These are phyloP conservation scores for Turritopsis rubra DNA, from an alignment of 30 jellyfish, hydroid and myxozoan genomes.

Conservation along the genomic window DNA sequence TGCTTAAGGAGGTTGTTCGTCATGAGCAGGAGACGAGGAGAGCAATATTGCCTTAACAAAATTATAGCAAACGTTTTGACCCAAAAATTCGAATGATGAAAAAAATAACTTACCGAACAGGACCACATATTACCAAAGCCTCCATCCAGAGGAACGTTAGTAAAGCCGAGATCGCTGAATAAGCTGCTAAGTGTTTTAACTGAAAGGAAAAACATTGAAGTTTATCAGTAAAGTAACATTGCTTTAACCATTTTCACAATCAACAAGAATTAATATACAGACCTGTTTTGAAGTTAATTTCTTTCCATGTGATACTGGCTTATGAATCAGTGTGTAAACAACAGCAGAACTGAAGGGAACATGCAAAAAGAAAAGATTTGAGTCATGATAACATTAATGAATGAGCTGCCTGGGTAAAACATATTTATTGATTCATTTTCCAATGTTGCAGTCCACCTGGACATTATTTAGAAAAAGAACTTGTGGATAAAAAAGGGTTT, in stretches of 20 bases:
- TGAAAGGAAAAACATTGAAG: constrained; percentile 19
- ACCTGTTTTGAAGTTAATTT: constrained; percentile 24
- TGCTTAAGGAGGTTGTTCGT: too few species aligned
- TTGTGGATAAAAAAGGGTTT: too few species aligned
- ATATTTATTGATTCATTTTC: too few species aligned
- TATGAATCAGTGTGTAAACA: constrained; percentile 31
- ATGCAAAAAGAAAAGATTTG: background rate
- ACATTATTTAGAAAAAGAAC: too few species aligned
- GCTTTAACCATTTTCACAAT: background rate
- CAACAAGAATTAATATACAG: background rate
- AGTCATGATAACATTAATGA: background rate
- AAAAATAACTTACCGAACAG: constrained; percentile 41
- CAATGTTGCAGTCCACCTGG: too few species aligned
- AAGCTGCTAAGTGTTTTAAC: constrained; percentile 47
- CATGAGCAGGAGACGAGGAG: too few species aligned
- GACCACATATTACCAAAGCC: constrained; percentile 71
- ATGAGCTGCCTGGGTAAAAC: too few species aligned
- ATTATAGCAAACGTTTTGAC: too few species aligned
- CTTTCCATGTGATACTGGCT: constrained; percentile 71
- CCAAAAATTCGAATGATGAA: too few species aligned
- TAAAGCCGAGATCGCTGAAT: constrained; percentile 29
- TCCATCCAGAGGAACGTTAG: constrained; percentile 57
- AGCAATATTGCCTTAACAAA: too few species aligned
- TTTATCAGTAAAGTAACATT: background rate
- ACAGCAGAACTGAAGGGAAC: constrained; percentile 1